These are phyloP conservation scores for Mesoligia furuncula DNA, from an alignment of 2,888 invertebrate genomes.

Conservation along the genomic window DNA sequence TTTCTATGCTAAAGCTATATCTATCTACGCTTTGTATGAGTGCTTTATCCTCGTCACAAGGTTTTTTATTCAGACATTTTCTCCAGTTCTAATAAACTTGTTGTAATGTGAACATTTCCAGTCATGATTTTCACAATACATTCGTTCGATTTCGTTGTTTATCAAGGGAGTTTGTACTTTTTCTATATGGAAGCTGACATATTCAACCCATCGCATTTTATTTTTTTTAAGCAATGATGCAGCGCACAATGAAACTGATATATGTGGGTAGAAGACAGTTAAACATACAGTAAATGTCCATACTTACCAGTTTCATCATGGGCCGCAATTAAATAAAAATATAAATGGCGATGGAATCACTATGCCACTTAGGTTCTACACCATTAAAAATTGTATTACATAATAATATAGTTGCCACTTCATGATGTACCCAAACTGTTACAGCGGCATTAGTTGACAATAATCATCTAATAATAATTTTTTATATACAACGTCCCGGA, in stretches of 20 bases:
- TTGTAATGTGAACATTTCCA: neutral
- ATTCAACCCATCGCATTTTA: neutral
- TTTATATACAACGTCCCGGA: neutral
- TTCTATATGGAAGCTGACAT: neutral
- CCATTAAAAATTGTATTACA: neutral
- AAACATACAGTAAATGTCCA: neutral
- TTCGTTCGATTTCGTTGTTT: neutral
- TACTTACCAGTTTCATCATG: neutral
- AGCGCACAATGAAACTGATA: neutral
- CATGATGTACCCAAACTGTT: conserved; percentile 46
- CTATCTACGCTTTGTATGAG: conserved; percentile 5
- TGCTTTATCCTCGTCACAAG: neutral
- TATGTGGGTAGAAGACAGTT: neutral
- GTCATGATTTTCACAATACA: neutral
- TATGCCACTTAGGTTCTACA: neutral
- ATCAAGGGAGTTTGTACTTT: neutral
- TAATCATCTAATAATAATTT: neutral
- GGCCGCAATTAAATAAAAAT: neutral
- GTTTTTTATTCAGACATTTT: neutral
- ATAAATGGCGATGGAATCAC: neutral
- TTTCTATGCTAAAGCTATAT: neutral
- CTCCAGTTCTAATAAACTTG: neutral
- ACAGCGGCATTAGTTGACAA: neutral
- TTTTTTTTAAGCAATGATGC: neutral
- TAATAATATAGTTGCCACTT: conserved; percentile 2